Evolutionary conservation across 2,888 invertebrate species (phyloP).

Genomic region (Lobophora halterata): DNA sequence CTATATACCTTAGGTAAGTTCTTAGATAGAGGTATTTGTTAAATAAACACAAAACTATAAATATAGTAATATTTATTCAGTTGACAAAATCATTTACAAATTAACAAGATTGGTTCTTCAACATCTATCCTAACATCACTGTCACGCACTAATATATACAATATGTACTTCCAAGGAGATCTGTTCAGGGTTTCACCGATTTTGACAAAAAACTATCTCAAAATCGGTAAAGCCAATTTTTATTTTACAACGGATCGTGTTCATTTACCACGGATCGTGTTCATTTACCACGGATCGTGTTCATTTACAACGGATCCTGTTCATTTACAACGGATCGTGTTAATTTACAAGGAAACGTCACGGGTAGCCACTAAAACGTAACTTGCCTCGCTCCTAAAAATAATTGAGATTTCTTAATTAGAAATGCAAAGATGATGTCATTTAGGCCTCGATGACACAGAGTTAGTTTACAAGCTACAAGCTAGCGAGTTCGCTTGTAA

Average conservation of each 20-base stretch:
- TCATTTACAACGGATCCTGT: conserved; percentile 17
- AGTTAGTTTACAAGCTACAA: too few species aligned
- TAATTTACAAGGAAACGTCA: conserved; percentile 8
- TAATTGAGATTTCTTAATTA: conserved; percentile 33
- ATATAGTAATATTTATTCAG: conserved; percentile 74
- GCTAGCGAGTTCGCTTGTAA: too few species aligned
- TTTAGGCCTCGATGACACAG: too few species aligned
- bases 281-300: conserved; percentile 17
- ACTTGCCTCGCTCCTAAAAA: conserved; percentile 13
- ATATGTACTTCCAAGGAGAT: conserved; percentile 40
- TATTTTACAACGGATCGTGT: conserved; percentile 17
- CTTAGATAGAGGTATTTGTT: too few species aligned
- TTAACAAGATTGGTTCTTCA: conserved; percentile 58
- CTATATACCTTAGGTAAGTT: too few species aligned
- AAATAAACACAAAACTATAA: conserved; percentile 42
- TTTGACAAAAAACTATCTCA: conserved; percentile 23
- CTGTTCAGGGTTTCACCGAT: conserved; percentile 19
- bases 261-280: conserved; percentile 16
- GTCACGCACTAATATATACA: conserved; percentile 40
- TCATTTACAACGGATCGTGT: conserved; percentile 17
- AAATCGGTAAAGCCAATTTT: conserved; percentile 18
- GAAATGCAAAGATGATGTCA: conserved; percentile 28
- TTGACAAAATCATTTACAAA: conserved; percentile 56
- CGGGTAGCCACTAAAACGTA: conserved; percentile 27
- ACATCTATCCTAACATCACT: conserved; percentile 32